Base-by-base conservation (phyloP, 2,797 vertebrate genomes). In the Gymnodraco acuticeps region DNA sequence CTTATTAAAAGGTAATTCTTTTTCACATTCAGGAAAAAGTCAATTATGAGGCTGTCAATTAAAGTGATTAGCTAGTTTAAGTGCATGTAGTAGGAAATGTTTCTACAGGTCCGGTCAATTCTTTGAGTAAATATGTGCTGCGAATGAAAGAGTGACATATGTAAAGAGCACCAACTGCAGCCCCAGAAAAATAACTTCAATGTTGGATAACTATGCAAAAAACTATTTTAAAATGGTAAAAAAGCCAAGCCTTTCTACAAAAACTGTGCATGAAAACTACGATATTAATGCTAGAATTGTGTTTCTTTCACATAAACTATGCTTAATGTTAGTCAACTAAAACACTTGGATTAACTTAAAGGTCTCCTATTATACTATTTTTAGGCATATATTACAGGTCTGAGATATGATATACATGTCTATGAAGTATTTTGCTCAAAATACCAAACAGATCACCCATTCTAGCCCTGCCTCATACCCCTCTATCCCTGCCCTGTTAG, bases 1-100 rank as follows among this genome's bases (percentile, higher is more conserved):
- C 51, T 13, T 54, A 46, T 51, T 64, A n/a, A 62, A 23, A 55
- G 46, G 20, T 45, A n/a, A 5, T 2, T 38, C 8, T 68, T 55
- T 52, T 23, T 52, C 2, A 48, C 33, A 58, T 62, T 19, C 33
- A 56, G 64, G 20, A 5, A 33, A 2, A 6, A 38, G 33, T 38
- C 33, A 45, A 45, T 45, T 45, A 45, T 11, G 31, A 55, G 70
- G 17, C 19, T 73, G 43, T 47, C 46, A 41, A 4, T 67, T 50
- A 42, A 9, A 16, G 13, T 55, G 27, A 54, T n/a, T n/a, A 54
- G 9, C 1, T 0, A 4, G 17, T 43, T n/a, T n/a, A n/a, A n/a
- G n/a, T n/a, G n/a, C n/a, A n/a, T n/a, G n/a, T n/a, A n/a, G n/a
- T n/a, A n/a, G n/a, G n/a, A n/a, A n/a, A n/a, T n/a, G n/a, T n/a